A percentile compares a stretch with the other conserved stretches of the same genome.
These are phyloP conservation scores for Ctenopoma kingsleyae DNA, from an alignment of 2,797 vertebrate genomes.

Conservation along the genomic window DNA sequence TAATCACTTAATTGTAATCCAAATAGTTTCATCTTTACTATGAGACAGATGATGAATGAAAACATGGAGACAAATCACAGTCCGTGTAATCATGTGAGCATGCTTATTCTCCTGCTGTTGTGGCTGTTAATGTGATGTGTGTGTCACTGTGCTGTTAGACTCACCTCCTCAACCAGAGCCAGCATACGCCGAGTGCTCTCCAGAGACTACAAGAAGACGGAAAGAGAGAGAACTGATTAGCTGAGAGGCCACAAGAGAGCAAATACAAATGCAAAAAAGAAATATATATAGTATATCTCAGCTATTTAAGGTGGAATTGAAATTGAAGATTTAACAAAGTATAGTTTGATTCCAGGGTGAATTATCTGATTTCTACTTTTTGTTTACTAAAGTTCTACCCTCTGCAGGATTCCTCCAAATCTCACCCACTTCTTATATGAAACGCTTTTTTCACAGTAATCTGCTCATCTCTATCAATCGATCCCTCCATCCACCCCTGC, in stretches of 20 bases:
- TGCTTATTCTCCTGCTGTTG: neutral
- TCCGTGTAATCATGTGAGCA: neutral
- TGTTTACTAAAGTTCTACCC: constrained; percentile 24
- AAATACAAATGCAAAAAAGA: constrained; percentile 11
- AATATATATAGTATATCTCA: neutral
- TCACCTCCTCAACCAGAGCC: constrained; percentile 94
- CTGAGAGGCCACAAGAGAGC: constrained; percentile 7
- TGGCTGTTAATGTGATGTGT: constrained; percentile 9
- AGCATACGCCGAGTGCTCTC: constrained; percentile 99
- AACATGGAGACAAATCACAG: neutral
- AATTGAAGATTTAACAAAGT: constrained; percentile 3
- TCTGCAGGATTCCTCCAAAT: constrained; percentile 9
- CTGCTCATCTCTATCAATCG: constrained; percentile 38
- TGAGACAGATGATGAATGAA: neutral
- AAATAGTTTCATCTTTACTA: too few relatives aligned
- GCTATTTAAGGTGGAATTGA: neutral
- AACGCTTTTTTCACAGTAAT: constrained; percentile 39
- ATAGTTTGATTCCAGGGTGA: constrained; percentile 1
- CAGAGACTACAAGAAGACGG: constrained; percentile 87
- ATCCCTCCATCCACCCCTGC: constrained; percentile 17
- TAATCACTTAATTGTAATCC: too few relatives aligned
- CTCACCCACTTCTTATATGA: constrained; percentile 16
- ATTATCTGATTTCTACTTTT: constrained; percentile 30
- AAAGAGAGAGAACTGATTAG: constrained; percentile 45
- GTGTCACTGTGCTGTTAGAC: constrained; percentile 40